phyloP scores from a whole-genome alignment of 2,113 vertebrate species.

The Narcine bancroftii region DNA sequence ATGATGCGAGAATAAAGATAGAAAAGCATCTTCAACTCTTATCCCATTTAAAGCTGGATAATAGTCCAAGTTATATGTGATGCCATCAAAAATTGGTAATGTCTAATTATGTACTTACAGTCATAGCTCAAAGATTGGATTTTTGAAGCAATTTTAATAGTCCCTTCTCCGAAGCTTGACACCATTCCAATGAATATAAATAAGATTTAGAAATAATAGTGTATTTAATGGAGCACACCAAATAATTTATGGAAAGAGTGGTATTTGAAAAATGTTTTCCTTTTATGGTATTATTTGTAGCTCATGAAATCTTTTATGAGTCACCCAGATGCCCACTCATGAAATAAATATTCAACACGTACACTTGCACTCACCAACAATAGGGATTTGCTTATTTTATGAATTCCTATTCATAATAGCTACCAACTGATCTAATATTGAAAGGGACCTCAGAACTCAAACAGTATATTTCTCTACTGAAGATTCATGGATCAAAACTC shows the following conservation, averaged over 20 bases:
- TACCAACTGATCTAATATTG: neutral
- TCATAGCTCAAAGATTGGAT: neutral
- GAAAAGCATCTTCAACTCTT: neutral
- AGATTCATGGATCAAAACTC: neutral
- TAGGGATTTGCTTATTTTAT: neutral
- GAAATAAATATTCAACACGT: neutral
- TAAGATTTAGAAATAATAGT: neutral
- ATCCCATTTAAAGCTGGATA: neutral
- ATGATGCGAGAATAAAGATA: neutral
- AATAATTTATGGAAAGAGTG: neutral
- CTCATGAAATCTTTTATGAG: constrained; percentile 13
- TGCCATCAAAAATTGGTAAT: neutral
- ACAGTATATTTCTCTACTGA: neutral
- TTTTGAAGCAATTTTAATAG: neutral
- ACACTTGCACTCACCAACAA: neutral
- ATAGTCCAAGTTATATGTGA: neutral
- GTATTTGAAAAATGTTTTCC: neutral
- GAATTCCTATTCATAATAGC: neutral
- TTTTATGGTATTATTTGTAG: neutral
- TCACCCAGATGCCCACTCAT: constrained; percentile 23
- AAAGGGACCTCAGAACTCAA: neutral
- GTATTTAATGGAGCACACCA: neutral
- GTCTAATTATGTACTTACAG: neutral
- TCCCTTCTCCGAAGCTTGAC: neutral
- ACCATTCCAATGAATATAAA: neutral